Percentiles rank a stretch among this genome's conserved stretches.
These are phyloP conservation scores for Phataginus tricuspis DNA, from an alignment of 2,797 vertebrate species.

Conservation along the genomic window DNA sequence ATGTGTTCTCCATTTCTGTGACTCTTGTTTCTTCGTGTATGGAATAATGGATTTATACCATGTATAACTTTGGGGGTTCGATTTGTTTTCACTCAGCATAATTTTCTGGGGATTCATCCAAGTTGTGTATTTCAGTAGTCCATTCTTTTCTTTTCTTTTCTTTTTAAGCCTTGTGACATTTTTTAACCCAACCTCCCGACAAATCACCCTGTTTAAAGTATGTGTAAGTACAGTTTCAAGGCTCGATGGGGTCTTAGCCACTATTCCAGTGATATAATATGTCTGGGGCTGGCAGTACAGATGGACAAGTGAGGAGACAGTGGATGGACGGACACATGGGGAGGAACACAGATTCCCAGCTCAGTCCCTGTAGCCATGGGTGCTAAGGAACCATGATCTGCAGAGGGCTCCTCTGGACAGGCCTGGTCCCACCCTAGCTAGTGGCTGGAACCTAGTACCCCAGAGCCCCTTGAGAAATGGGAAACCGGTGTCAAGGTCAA, in stretches of 20 bases:
- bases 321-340: accelerated
- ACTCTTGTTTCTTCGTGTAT: neutral
- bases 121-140: neutral
- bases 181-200: neutral
- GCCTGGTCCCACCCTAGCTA: neutral
- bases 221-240: neutral
- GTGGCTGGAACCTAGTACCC: neutral
- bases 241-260: neutral
- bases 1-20: neutral
- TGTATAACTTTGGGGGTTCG: neutral
- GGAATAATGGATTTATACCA: neutral
- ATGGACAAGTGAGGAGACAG: neutral
- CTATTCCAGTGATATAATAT: no score
- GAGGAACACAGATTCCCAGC: accelerated
- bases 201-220: accelerated
- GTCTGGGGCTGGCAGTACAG: neutral
- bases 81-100: neutral
- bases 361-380: neutral
- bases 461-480: neutral
- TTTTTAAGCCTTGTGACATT: neutral
- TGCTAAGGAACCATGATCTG: neutral
- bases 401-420: neutral
- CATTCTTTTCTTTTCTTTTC: neutral
- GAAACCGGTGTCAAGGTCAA: neutral
- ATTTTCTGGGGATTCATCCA: neutral